A percentile compares a stretch with the other conserved stretches of the same genome.
Conservation (phyloP, 2,113 vertebrate species). For the Hemibagrus wyckioides region DNA sequence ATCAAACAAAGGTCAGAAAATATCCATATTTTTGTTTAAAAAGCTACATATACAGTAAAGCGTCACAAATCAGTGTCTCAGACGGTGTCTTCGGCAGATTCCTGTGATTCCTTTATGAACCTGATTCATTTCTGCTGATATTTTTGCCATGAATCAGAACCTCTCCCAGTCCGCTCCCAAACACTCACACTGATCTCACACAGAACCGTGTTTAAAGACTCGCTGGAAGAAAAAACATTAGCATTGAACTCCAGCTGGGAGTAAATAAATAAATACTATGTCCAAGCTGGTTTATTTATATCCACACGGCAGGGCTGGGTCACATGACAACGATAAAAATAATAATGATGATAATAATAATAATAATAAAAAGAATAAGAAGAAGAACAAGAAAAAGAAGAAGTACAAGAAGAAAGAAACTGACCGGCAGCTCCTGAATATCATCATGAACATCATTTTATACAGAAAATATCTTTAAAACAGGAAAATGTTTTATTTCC, state of each 20-base stretch:
- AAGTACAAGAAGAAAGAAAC: no score
- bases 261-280: not conserved
- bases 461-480: no score
- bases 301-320: not conserved
- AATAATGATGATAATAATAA: not conserved
- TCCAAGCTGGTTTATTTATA: not conserved
- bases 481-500: not conserved
- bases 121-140: not conserved
- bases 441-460: not conserved
- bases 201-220: not conserved
- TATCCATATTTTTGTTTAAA: not conserved
- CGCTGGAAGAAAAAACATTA: not conserved
- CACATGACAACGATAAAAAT: not conserved
- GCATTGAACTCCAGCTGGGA: no score
- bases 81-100: not conserved
- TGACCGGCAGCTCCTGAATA: not conserved
- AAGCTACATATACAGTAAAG: not conserved
- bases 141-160: not conserved
- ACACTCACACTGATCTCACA: not conserved
- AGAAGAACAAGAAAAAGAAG: no score
- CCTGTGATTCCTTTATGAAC: not conserved
- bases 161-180: not conserved
- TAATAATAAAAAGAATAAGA: no score
- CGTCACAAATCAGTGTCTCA: no score
- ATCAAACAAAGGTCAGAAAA: not conserved